phyloP scores from a whole-genome alignment of 2,113 vertebrate species.

The Pipra filicauda region DNA sequence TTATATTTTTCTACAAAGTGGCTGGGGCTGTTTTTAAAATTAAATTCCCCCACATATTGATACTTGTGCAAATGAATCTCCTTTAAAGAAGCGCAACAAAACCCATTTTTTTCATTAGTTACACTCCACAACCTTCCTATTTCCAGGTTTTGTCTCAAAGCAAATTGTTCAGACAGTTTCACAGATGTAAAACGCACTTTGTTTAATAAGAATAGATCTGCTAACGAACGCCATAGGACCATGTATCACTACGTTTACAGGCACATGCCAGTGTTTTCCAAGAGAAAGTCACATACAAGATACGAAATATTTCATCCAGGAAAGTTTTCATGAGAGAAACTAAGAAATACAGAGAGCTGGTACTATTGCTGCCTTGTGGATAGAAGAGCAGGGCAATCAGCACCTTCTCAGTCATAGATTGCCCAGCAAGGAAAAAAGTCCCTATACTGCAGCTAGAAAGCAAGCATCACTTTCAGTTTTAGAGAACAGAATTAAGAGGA shows the following conservation, averaged over 20 bases:
- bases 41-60: constrained; percentile 27
- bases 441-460: neutral
- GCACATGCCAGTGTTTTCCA: constrained; percentile 23
- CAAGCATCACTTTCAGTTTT: neutral
- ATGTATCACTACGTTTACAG: constrained; percentile 23
- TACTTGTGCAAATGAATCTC: constrained; percentile 26
- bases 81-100: neutral
- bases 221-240: constrained; percentile 44
- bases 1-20: constrained; percentile 55
- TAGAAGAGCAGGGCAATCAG: neutral
- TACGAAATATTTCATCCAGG: constrained; percentile 54
- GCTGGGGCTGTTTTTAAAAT: constrained; percentile 35
- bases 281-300: constrained; percentile 10
- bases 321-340: constrained; percentile 43
- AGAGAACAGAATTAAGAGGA: neutral
- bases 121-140: neutral
- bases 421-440: neutral
- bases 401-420: neutral
- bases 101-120: neutral
- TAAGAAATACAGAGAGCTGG: neutral
- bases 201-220: constrained; percentile 42
- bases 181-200: constrained; percentile 40
- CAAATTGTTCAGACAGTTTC: constrained; percentile 50
- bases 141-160: constrained; percentile 6
- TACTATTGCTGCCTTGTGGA: neutral